phyloP scores from a whole-genome alignment of 2,888 invertebrate species.

The Brachypalpus laphriformis region DNA sequence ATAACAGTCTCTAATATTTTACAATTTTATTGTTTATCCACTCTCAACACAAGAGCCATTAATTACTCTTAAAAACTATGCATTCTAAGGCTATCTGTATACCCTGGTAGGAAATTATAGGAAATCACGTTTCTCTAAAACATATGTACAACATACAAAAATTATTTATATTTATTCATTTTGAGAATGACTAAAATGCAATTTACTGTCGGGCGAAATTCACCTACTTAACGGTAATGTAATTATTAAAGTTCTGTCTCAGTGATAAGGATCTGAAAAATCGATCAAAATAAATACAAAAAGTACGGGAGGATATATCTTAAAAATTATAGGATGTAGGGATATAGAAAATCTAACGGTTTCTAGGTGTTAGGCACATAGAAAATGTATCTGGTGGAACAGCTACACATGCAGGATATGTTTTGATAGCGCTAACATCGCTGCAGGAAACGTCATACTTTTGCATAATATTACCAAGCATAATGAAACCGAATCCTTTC shows the following conservation, averaged over 20 bases:
- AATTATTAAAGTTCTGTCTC: not conserved
- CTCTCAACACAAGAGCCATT: not conserved
- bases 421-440: constrained; percentile 83
- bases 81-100: not conserved
- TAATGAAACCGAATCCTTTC: constrained; percentile 88
- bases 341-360: constrained; percentile 6
- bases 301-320: not conserved
- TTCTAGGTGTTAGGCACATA: constrained; percentile 84
- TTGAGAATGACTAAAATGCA: constrained; percentile 43
- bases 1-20: constrained; percentile 43
- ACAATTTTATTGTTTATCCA: constrained; percentile 23
- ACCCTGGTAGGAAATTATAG: constrained; percentile 47
- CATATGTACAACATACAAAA: constrained; percentile 71
- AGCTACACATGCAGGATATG: constrained; percentile 88
- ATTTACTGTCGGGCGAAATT: constrained; percentile 17
- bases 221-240: constrained; percentile 36
- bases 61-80: not conserved
- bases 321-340: not conserved
- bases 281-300: constrained; percentile 54
- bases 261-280: constrained; percentile 44
- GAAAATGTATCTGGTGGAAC: constrained; percentile 88
- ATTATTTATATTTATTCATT: constrained; percentile 42
- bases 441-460: constrained; percentile 86
- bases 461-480: constrained; percentile 88
- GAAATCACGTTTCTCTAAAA: constrained; percentile 36